phyloP scores from a whole-genome alignment of 2,113 vertebrate genomes.

The Loxodonta africana region DNA sequence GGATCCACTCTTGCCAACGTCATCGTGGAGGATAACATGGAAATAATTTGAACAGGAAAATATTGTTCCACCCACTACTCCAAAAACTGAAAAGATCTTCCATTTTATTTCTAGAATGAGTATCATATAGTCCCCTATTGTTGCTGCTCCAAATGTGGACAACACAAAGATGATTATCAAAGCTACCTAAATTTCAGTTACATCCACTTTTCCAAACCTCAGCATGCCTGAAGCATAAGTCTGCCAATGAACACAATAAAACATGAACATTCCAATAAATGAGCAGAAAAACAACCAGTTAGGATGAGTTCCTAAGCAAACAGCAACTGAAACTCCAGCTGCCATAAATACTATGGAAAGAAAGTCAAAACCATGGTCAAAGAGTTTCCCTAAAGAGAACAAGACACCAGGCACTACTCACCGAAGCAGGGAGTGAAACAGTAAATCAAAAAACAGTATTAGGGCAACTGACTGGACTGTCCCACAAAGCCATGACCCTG shows the following conservation, averaged over 20 bases:
- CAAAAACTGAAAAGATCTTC: constrained; percentile 92
- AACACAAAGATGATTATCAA: constrained; percentile 94
- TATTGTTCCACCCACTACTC: constrained; percentile 93
- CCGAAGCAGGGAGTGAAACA: too few relatives aligned
- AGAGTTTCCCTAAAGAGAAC: constrained; percentile 97
- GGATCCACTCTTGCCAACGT: constrained; percentile 98
- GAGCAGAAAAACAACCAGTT: constrained; percentile 97
- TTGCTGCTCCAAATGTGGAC: constrained; percentile 92
- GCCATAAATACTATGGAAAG: constrained; percentile 98
- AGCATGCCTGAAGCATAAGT: constrained; percentile 97
- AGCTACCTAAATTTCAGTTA: constrained; percentile 91
- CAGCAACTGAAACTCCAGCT: constrained; percentile 93
- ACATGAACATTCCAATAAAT: constrained; percentile 98
- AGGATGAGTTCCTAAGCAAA: constrained; percentile 92
- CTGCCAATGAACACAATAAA: constrained; percentile 99
- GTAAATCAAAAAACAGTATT: too few relatives aligned
- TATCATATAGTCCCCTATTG: constrained; percentile 93
- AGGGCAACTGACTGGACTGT: too few relatives aligned
- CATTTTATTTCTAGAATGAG: constrained; percentile 92
- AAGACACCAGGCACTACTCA: constrained; percentile 82
- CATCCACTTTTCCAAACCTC: constrained; percentile 92
- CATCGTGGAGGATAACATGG: constrained; percentile 95
- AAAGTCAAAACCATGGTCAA: constrained; percentile 98
- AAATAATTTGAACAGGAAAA: constrained; percentile 97
- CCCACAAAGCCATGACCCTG: too few relatives aligned